phyloP scores from a whole-genome alignment of 2,797 vertebrate species.

The Malurus leucopterus region DNA sequence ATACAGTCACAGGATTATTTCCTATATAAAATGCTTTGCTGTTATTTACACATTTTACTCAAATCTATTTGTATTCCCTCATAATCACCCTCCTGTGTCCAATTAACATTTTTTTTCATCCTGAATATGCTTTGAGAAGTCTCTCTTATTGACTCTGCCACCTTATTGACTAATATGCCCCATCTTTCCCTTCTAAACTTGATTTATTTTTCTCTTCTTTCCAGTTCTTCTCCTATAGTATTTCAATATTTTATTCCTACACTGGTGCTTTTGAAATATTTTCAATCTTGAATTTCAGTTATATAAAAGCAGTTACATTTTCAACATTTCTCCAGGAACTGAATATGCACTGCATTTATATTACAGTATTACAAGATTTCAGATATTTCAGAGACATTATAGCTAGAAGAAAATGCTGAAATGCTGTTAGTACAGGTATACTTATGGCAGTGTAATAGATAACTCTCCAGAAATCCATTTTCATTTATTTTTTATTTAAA shows the following conservation, averaged over 20 bases:
- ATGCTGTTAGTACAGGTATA: not conserved
- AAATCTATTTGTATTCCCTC: not conserved
- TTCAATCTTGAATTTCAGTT: constrained; percentile 1
- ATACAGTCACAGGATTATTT: not conserved
- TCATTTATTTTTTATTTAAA: not conserved
- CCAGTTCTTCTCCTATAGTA: not conserved
- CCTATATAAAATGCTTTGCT: not conserved
- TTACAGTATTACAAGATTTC: constrained; percentile 2
- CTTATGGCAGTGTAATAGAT: not conserved
- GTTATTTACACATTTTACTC: not conserved
- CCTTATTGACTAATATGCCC: not conserved
- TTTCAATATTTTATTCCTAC: not conserved
- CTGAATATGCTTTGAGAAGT: not conserved
- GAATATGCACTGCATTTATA: not conserved
- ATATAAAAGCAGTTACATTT: not conserved
- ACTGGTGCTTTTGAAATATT: not conserved
- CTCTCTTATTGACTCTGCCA: not conserved
- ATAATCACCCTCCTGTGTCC: not conserved
- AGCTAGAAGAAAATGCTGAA: not conserved
- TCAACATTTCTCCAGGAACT: not conserved
- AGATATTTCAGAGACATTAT: not conserved
- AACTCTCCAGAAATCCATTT: not conserved
- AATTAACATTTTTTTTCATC: not conserved
- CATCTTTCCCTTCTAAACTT: not conserved
- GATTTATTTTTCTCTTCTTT: not conserved